These are phyloP conservation scores for Cryptocephalus moraei DNA, from an alignment of 2,888 invertebrate species.

Conservation along the genomic window DNA sequence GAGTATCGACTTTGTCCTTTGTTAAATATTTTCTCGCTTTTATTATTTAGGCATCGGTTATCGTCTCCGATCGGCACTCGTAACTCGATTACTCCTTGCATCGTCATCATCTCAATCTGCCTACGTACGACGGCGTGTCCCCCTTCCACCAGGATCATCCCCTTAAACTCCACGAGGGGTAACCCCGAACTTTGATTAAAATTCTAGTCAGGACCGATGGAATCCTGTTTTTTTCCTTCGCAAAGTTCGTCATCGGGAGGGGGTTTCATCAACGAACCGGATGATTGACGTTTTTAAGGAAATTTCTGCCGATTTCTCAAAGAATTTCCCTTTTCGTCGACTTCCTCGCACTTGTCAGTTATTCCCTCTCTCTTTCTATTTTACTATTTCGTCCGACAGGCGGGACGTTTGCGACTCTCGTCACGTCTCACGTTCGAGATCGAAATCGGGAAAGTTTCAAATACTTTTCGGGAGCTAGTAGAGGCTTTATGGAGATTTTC, in stretches of 20 bases:
- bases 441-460: neutral
- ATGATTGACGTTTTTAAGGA: slow-evolving; percentile 34
- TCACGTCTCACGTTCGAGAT: neutral
- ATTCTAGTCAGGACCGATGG: neutral
- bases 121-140: too few relatives aligned
- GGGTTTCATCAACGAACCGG: slow-evolving; percentile 20
- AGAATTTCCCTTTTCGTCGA: neutral
- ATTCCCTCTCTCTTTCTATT: slow-evolving; percentile 2
- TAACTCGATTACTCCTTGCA: too few relatives aligned
- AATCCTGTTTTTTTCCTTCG: slow-evolving; percentile 5
- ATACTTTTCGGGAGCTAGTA: neutral
- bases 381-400: neutral
- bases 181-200: neutral
- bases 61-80: too few relatives aligned
- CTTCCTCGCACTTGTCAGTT: slow-evolving; percentile 1
- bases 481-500: too few relatives aligned
- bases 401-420: neutral
- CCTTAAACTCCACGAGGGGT: too few relatives aligned
- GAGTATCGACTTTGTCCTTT: too few relatives aligned
- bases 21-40: too few relatives aligned
- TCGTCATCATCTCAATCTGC: too few relatives aligned
- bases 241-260: slow-evolving; percentile 20
- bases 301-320: slow-evolving; percentile 18
- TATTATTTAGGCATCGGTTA: too few relatives aligned
- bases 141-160: too few relatives aligned